phyloP scores from a whole-genome alignment of 2,797 vertebrate species.

The Danio jaintianensis region DNA sequence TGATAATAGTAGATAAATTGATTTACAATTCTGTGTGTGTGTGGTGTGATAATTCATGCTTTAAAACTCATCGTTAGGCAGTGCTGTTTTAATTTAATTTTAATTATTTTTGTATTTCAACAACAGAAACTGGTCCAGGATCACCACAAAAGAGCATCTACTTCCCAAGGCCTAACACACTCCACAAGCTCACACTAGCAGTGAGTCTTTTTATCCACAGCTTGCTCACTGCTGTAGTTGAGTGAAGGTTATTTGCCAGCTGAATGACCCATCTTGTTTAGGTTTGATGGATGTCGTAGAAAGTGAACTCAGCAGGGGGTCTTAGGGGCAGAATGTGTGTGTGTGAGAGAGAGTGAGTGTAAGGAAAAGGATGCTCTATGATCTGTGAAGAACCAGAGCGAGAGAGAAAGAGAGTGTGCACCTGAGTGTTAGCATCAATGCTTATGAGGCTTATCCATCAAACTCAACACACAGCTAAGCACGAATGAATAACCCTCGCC shows the following conservation, averaged over 20 bases:
- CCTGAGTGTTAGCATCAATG: constrained; percentile 89
- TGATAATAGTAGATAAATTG: too few species aligned
- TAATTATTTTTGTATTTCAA: constrained; percentile 10
- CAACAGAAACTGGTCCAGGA: neutral
- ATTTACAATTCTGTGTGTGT: too few species aligned
- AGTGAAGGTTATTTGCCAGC: constrained; percentile 93
- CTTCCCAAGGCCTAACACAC: constrained; percentile 21
- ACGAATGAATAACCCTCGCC: constrained; percentile 89
- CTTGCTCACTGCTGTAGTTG: constrained; percentile 53
- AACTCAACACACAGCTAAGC: constrained; percentile 90
- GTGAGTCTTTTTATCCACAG: constrained; percentile 42
- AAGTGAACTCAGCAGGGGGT: constrained; percentile 72
- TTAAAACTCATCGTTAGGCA: too few species aligned
- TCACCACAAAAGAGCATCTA: constrained; percentile 16
- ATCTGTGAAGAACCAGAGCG: constrained; percentile 89
- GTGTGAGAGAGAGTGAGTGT: constrained; percentile 71
- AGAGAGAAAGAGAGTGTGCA: constrained; percentile 68
- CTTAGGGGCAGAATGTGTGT: constrained; percentile 43
- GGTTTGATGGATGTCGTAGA: constrained; percentile 90
- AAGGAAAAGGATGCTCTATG: constrained; percentile 90
- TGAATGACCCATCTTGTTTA: constrained; percentile 93
- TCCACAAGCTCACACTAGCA: constrained; percentile 28
- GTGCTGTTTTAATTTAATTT: too few species aligned
- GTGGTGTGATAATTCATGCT: too few species aligned
- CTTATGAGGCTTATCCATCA: constrained; percentile 93